phyloP scores from a whole-genome alignment of 2,888 invertebrate genomes.

The Cephus rjabovi region DNA sequence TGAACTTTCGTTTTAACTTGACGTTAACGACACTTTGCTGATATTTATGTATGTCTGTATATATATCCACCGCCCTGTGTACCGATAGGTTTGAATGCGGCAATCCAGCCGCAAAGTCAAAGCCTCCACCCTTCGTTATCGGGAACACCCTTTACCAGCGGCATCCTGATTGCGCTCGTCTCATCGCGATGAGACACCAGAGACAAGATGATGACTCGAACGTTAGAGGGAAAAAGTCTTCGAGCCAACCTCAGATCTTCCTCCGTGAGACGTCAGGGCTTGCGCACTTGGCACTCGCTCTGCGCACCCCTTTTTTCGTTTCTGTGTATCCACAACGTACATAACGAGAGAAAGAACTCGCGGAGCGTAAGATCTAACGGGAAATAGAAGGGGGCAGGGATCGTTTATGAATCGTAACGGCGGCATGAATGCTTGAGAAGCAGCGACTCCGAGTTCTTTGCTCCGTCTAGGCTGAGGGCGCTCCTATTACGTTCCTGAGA shows the following conservation, averaged over 20 bases:
- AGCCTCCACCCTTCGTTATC: background rate
- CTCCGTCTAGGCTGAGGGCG: background rate
- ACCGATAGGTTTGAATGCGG: background rate
- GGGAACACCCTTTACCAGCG: background rate
- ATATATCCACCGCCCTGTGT: background rate
- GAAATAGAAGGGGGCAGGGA: conserved; percentile 19
- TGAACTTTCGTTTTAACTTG: background rate
- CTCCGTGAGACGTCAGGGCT: background rate
- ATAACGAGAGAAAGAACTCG: background rate
- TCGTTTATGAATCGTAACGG: conserved; percentile 57
- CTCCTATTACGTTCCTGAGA: conserved; percentile 15
- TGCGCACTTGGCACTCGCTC: background rate
- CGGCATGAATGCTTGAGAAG: conserved; percentile 54
- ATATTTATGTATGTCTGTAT: conserved; percentile 9
- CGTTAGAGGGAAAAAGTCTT: background rate
- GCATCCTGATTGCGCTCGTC: background rate
- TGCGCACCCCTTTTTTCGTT: background rate
- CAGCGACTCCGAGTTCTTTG: conserved; percentile 23
- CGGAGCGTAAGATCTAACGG: background rate
- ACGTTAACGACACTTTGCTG: background rate
- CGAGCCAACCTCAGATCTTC: background rate
- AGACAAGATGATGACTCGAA: background rate
- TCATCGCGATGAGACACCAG: background rate
- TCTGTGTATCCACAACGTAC: background rate
- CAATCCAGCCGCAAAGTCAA: background rate